A percentile compares a stretch with the other conserved stretches of the same genome.
phyloP scores from a whole-genome alignment of 2,797 vertebrate species.

The Dryobates pubescens region DNA sequence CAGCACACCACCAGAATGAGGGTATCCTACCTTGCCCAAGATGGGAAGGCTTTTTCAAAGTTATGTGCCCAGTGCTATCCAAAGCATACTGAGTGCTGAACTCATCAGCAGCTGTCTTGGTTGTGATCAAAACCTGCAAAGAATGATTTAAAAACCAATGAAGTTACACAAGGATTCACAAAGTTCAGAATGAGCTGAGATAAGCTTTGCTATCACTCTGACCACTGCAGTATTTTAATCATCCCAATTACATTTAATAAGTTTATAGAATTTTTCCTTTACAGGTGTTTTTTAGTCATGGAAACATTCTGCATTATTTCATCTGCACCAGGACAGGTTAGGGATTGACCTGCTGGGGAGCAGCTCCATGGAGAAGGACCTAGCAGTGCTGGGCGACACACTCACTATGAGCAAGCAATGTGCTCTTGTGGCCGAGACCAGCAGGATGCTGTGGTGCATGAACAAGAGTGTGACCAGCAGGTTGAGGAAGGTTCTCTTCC shows the following conservation, averaged over 20 bases:
- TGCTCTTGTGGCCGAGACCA: too few relatives aligned
- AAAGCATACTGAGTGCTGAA: constrained; percentile 91
- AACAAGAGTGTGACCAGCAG: too few relatives aligned
- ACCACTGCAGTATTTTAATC: neutral
- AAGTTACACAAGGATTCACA: neutral
- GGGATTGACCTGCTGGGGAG: too few relatives aligned
- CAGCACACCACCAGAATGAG: neutral
- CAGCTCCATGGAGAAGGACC: too few relatives aligned
- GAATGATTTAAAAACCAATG: neutral
- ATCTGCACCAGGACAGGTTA: too few relatives aligned
- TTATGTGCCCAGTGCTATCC: constrained; percentile 83
- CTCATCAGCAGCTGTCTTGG: constrained; percentile 87
- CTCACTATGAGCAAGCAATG: too few relatives aligned
- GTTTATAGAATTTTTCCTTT: neutral
- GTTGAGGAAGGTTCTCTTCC: too few relatives aligned
- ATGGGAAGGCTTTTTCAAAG: constrained; percentile 91
- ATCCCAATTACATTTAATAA: neutral
- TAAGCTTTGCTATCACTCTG: neutral
- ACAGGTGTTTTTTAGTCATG: neutral
- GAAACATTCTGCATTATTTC: neutral
- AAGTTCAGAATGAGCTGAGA: neutral
- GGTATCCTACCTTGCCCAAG: constrained; percentile 87
- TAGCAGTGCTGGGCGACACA: too few relatives aligned
- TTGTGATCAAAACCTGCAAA: constrained; percentile 88
- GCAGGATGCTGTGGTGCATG: too few relatives aligned